Evolutionary conservation across 2,797 vertebrate genomes (phyloP).

Genomic region (Acanthurus lineatus): DNA sequence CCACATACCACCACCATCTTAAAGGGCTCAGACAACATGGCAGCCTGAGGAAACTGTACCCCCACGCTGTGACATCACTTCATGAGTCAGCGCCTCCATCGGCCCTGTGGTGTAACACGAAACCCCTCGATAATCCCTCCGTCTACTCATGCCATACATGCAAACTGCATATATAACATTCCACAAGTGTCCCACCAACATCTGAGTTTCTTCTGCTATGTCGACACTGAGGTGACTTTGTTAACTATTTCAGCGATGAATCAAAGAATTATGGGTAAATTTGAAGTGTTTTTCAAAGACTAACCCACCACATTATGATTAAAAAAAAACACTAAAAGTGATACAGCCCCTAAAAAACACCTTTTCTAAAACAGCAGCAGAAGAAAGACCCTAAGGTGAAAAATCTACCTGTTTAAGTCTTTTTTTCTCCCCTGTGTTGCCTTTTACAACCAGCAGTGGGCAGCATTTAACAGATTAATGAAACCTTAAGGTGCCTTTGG

Average conservation of each 20-base stretch:
- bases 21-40: constrained; percentile 61
- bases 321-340: background rate
- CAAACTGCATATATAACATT: constrained; percentile 45
- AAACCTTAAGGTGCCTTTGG: constrained; percentile 19
- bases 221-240: constrained; percentile 3
- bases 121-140: constrained; percentile 36
- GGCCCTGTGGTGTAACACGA: constrained; percentile 63
- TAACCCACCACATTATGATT: background rate
- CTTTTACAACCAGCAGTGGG: constrained; percentile 71
- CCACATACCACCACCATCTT: constrained; percentile 53
- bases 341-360: background rate
- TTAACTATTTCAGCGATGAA: constrained; percentile 5
- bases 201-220: constrained; percentile 16
- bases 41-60: constrained; percentile 63
- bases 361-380: background rate
- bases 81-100: constrained; percentile 77
- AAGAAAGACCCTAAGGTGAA: background rate
- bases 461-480: constrained; percentile 67
- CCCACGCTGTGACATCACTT: constrained; percentile 77
- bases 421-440: constrained; percentile 18
- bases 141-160: constrained; percentile 48
- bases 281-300: background rate
- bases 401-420: background rate
- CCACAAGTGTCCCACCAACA: constrained; percentile 36
- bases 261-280: background rate